Evolutionary conservation across 2,888 invertebrate genomes (phyloP), one percentile per base, ranked within the genome.

Genomic region (Nemurella pictetii): DNA sequence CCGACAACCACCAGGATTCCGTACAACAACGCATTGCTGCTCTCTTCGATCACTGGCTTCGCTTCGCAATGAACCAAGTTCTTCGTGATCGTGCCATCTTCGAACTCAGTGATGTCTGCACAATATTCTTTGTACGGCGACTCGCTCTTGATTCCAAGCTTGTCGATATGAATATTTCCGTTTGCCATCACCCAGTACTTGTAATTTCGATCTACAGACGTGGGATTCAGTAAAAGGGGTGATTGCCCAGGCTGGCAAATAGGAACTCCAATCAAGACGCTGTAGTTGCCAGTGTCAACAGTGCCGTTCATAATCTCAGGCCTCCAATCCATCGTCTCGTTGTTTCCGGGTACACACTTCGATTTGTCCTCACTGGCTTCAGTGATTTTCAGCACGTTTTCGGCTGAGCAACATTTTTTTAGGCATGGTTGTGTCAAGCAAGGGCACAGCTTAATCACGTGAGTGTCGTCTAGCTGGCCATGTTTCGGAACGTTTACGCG

Each of bases 1-100:
- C 84, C 86, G 5, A 84, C 20, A 7, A 85, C 72, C 27, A 85
- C 25, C 32, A 86, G 55, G 4, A 78, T 78, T 9, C 86, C 85
- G n/a, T 85, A 85, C 25, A 83, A 28, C 4, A 84, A 25, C 3
- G 28, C 75, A 0, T 30, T 82, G 15, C 73, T 27, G 27, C 82
- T 75, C n/a, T 26, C 80, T 7, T 20, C 28, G 0, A 9, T 15
- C n/a, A 35, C 35, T 2, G 74, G 29, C 12, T 30, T 28, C 26
- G 28, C 36, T 36, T 32, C 35, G 26, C 85, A 85, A 29, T 84
- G 80, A 0, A 85, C n/a, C 25, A 85, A 9, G 29, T 85, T 81
- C 25, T 29, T 77, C n/a, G n/a, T 72, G 27, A 32, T 29, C 9
- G 35, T 80, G 3, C 85, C 85, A 32, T 84, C 55, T 9, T 26